Conservation (phyloP, 2,797 vertebrate genomes). For the Bryconaethiops microstoma region DNA sequence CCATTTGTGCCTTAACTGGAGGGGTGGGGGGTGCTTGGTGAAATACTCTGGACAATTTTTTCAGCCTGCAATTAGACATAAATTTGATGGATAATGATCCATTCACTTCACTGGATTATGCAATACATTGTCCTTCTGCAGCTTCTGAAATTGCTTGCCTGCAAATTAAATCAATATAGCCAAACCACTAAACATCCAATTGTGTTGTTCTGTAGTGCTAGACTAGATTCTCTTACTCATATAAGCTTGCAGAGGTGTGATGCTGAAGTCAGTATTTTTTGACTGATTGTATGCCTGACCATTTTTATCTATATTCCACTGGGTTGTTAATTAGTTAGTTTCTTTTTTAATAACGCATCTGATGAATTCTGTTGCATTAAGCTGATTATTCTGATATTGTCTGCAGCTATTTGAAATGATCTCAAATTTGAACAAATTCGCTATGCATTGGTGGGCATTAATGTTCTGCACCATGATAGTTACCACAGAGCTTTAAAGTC, state of each 20-base stretch:
- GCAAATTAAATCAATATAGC: conserved; percentile 49
- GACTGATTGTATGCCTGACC: too few relatives aligned
- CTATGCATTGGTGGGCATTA: not conserved
- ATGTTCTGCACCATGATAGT: not conserved
- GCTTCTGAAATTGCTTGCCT: conserved; percentile 27
- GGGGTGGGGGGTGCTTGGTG: not conserved
- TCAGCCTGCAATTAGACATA: conserved; percentile 28
- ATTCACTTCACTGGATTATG: conserved; percentile 38
- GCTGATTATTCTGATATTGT: too few relatives aligned
- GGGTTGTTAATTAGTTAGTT: too few relatives aligned
- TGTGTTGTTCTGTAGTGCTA: conserved; percentile 9
- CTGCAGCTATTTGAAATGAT: too few relatives aligned
- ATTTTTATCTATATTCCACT: too few relatives aligned
- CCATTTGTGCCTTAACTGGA: not conserved
- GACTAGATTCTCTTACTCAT: not conserved
- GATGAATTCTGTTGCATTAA: too few relatives aligned
- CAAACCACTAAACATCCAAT: conserved; percentile 38
- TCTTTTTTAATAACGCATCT: too few relatives aligned
- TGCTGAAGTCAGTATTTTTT: not conserved
- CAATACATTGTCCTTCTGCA: conserved; percentile 16
- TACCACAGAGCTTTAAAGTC: not conserved
- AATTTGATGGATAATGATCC: conserved; percentile 23
- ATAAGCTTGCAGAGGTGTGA: not conserved
- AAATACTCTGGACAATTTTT: conserved; percentile 18
- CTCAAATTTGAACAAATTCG: too few relatives aligned